Percentiles rank a stretch among this genome's conserved stretches.
phyloP scores from a whole-genome alignment of 1,140 invertebrate genomes.

The Aphelinus atriplicis region DNA sequence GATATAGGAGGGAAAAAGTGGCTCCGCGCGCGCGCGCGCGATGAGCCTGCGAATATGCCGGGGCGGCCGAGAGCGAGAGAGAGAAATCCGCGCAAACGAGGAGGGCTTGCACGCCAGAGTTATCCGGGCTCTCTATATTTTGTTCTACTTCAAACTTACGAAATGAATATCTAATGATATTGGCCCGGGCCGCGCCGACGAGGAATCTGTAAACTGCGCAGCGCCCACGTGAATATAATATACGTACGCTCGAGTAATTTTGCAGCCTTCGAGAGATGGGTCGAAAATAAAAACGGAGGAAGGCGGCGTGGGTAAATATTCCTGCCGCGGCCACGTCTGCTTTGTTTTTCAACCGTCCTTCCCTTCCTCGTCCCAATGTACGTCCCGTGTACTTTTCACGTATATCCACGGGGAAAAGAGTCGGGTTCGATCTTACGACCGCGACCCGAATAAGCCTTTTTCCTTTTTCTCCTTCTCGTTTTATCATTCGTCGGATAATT shows the following conservation, averaged over 20 bases:
- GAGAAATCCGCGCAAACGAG: slow-evolving; percentile 40
- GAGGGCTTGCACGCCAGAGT: slow-evolving; percentile 42
- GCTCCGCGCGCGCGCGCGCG: slow-evolving; percentile 20
- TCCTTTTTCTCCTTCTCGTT: not conserved
- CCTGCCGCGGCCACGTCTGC: no score
- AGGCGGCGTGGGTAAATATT: slow-evolving; percentile 20
- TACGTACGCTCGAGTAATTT: slow-evolving; percentile 20
- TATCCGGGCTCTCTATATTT: slow-evolving; percentile 59
- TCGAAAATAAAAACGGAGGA: slow-evolving; percentile 6
- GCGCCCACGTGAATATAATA: not conserved
- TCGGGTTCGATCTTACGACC: no score
- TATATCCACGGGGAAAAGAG: slow-evolving; percentile 19
- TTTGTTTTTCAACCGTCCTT: no score
- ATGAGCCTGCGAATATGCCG: not conserved
- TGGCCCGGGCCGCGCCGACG: slow-evolving; percentile 46
- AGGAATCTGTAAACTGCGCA: slow-evolving; percentile 39
- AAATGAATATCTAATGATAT: slow-evolving; percentile 65
- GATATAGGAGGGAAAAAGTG: slow-evolving; percentile 39
- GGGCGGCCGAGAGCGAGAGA: not conserved
- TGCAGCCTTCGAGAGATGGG: slow-evolving; percentile 1
- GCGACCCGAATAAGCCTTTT: no score
- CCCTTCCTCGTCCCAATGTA: no score
- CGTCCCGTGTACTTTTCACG: no score
- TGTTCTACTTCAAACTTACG: slow-evolving; percentile 64
- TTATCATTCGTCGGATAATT: slow-evolving; percentile 9